Conservation (phyloP, 2,113 vertebrate genomes). For the Zosterops pallidus region DNA sequence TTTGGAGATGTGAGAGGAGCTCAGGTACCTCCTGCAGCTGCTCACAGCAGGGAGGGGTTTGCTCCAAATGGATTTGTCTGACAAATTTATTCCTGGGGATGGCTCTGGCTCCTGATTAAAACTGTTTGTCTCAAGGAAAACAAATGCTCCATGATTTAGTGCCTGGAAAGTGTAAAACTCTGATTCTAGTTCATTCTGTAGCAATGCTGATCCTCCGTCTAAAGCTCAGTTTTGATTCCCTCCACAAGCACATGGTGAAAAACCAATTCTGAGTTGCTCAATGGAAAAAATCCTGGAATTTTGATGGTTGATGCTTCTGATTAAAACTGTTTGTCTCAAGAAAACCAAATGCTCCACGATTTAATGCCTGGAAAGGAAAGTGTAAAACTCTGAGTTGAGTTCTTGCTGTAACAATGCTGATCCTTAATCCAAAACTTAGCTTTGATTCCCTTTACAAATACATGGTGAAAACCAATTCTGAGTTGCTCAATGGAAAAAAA, state of each 20-base stretch:
- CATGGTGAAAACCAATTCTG: neutral
- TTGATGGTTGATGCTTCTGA: too few species aligned
- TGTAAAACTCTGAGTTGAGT: neutral
- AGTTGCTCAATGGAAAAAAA: accelerated
- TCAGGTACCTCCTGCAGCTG: neutral
- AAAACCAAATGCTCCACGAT: neutral
- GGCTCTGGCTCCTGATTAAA: neutral
- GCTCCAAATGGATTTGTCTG: neutral
- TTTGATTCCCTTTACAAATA: neutral
- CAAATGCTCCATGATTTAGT: neutral
- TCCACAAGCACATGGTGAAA: neutral
- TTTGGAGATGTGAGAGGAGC: neutral
- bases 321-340: neutral
- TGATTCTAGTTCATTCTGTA: neutral
- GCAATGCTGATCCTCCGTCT: accelerated
- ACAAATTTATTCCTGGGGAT: neutral
- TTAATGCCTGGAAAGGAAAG: neutral
- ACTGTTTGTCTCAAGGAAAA: neutral
- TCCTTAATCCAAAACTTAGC: neutral
- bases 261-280: neutral
- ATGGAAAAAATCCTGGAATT: neutral
- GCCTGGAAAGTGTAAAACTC: neutral
- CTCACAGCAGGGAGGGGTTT: neutral
- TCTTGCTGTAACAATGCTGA: neutral
- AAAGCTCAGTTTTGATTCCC: neutral